Evolutionary conservation across 2,888 invertebrate genomes (phyloP), one percentile per base, ranked within the genome.

Genomic region (Perdita meconis): DNA sequence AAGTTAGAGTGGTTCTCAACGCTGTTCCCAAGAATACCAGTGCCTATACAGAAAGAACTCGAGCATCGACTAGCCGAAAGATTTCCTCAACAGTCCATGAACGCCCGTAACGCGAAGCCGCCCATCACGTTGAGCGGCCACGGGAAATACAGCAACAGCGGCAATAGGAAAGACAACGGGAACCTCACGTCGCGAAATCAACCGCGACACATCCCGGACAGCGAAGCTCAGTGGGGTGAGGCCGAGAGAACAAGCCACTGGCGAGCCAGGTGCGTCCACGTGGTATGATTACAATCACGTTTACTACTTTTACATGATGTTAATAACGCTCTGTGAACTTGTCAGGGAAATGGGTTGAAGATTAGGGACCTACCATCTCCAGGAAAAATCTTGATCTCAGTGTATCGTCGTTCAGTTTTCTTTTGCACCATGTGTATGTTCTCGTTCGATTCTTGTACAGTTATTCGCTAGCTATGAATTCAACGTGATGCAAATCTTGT

Each of bases 1-100:
- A 98, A 99, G 92, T 94, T 99, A 71, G 99, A 99, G 92, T 99
- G 99, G 99, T 99, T 98, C 93, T 97, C 98, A 50, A 99, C 99
- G 0, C 94, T 99, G 19, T 99, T 99, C 92, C 99, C 99, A 0
- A 95, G 99, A 84, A 99, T 99, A 92, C 99, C 99, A 0, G 99
- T 99, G 74, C 99, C 99, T 26, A 98, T 99, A 88, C 96, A 97
- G 93, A 98, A 98, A 92, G 96, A 96, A 92, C 95, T 98, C 82
- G 98, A 98, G 89, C 95, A 95, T 87, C 96, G 95, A 93, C 91
- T 96, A 78, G 91, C 92, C 12, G 94, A 95, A 90, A 93, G 94
- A 88, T 94, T 94, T 93, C 93, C 95, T 82, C 93, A 95, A 86
- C 93, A 93, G 78, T 92, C 94, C 80, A 87, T 90, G 44, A 90